phyloP scores from a whole-genome alignment of 2,797 vertebrate genomes.

The Epinephelus malabaricus region DNA sequence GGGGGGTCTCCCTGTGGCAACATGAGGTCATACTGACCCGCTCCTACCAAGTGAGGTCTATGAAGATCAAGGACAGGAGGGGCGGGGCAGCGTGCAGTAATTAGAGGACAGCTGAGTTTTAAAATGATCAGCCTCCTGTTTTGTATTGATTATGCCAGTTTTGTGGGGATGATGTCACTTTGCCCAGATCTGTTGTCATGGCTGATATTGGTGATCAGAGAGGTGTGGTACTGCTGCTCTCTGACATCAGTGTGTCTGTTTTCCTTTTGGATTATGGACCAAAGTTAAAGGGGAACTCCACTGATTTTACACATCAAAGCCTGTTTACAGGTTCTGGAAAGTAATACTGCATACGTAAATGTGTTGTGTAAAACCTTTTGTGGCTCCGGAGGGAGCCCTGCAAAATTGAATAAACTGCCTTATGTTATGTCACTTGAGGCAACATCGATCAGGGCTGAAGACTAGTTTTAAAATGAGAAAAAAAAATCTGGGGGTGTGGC shows the following conservation, averaged over 20 bases:
- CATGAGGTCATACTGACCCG: slow-evolving; percentile 79
- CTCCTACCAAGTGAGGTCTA: slow-evolving; percentile 38
- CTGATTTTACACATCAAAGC: slow-evolving; percentile 4
- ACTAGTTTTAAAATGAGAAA: not conserved
- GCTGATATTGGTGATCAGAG: slow-evolving; percentile 39
- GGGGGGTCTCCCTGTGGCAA: slow-evolving; percentile 53
- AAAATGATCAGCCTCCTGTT: slow-evolving; percentile 45
- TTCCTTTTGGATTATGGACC: not conserved
- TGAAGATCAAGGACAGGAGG: slow-evolving; percentile 45
- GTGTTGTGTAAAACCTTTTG: not conserved
- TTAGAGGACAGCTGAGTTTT: slow-evolving; percentile 60
- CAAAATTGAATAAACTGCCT: not conserved
- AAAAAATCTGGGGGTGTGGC: too few species aligned
- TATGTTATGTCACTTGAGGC: not conserved
- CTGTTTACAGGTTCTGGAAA: slow-evolving; percentile 5
- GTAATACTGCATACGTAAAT: not conserved
- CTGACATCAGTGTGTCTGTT: slow-evolving; percentile 44
- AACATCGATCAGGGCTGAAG: not conserved
- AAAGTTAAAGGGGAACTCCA: slow-evolving; percentile 24
- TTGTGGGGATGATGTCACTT: slow-evolving; percentile 76
- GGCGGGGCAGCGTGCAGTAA: slow-evolving; percentile 40
- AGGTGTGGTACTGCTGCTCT: slow-evolving; percentile 39
- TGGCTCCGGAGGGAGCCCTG: not conserved
- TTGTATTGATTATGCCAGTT: slow-evolving; percentile 67
- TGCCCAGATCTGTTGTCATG: slow-evolving; percentile 56